Evolutionary conservation across 1,140 invertebrate species (phyloP).

Genomic region (Ooceraea biroi): DNA sequence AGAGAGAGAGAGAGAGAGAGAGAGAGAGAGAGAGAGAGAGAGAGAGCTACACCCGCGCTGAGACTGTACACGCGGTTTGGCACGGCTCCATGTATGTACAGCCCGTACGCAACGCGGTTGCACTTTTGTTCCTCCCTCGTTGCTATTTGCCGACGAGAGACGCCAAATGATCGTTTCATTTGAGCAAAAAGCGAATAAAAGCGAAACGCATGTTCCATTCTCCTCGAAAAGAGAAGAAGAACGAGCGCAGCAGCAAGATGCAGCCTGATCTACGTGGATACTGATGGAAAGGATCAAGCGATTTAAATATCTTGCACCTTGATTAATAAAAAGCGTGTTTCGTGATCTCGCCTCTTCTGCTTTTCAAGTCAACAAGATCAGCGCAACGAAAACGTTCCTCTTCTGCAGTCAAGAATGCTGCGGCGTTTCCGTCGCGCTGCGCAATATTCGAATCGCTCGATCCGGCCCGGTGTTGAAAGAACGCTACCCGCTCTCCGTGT

Average conservation of each 20-base stretch:
- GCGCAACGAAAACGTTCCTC: neutral
- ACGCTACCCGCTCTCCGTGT: no score
- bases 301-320: constrained; percentile 6
- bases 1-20: neutral
- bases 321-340: constrained; percentile 21
- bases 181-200: constrained; percentile 1
- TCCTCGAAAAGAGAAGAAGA: neutral
- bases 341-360: neutral
- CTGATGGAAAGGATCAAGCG: neutral
- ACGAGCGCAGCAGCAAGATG: no score
- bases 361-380: no score
- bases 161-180: constrained; percentile 63
- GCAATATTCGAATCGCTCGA: neutral
- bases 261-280: no score
- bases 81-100: constrained; percentile 57
- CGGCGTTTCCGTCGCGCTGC: neutral
- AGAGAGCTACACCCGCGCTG: constrained; percentile 53
- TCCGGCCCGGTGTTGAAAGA: no score
- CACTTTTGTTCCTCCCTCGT: constrained; percentile 28
- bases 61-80: constrained; percentile 52
- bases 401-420: neutral
- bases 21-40: constrained; percentile 26
- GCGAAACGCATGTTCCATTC: neutral
- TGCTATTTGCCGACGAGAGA: constrained; percentile 52
- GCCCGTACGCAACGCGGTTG: constrained; percentile 45